Percentiles rank a stretch among this genome's conserved stretches.
phyloP scores from a whole-genome alignment of 2,113 vertebrate species.

The Zosterops borbonicus region DNA sequence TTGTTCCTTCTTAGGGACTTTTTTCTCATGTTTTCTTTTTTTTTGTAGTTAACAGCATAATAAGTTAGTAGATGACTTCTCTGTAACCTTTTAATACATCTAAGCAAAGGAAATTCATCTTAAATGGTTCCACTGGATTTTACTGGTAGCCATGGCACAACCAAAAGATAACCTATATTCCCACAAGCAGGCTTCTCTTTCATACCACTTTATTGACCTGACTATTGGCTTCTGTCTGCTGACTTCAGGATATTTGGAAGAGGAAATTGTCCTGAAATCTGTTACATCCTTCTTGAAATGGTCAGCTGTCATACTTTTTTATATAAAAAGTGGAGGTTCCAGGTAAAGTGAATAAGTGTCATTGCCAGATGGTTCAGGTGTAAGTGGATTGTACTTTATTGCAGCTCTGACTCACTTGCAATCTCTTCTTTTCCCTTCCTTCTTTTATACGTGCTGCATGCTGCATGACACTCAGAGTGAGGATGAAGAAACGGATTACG shows the following conservation, averaged over 20 bases:
- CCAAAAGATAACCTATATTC: background rate
- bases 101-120: background rate
- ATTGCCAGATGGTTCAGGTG: background rate
- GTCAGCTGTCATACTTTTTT: background rate
- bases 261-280: background rate
- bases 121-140: background rate
- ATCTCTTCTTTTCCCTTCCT: slow-evolving; percentile 68
- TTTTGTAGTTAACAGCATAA: background rate
- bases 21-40: background rate
- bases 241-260: background rate
- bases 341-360: background rate
- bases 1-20: background rate
- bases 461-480: slow-evolving; percentile 82
- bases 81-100: background rate
- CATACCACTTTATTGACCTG: background rate
- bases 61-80: background rate
- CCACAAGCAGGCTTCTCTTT: background rate
- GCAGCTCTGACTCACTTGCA: slow-evolving; percentile 44
- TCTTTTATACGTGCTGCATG: slow-evolving; percentile 76
- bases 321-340: background rate
- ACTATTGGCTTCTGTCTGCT: background rate
- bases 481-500: slow-evolving; percentile 84
- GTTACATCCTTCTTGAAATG: background rate
- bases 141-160: background rate
- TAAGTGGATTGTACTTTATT: slow-evolving; percentile 18